Percentiles rank a stretch among this genome's conserved stretches.
Conservation (phyloP, 2,888 invertebrate genomes). For the Altica lythri region DNA sequence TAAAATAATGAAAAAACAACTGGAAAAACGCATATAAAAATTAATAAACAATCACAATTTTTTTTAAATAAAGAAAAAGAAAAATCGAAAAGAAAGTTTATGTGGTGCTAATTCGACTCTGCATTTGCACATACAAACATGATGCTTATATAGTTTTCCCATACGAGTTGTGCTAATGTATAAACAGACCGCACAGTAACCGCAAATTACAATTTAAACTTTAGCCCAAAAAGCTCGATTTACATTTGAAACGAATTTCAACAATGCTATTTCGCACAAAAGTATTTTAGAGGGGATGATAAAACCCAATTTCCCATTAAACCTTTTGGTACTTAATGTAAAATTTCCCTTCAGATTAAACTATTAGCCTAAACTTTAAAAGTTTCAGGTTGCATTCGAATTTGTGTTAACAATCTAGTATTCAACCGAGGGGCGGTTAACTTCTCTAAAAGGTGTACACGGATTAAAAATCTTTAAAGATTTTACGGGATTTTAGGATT, state of each 20-base stretch:
- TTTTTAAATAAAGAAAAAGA: too few species aligned
- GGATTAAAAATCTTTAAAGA: too few species aligned
- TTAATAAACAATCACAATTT: neutral
- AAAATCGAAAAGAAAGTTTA: too few species aligned
- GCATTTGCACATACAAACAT: neutral
- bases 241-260: conserved; percentile 1
- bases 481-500: too few species aligned
- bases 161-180: conserved; percentile 35
- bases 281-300: neutral
- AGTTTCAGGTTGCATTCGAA: too few species aligned
- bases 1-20: too few species aligned
- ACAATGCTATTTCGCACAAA: neutral
- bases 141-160: conserved; percentile 20
- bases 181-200: conserved; percentile 25
- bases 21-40: neutral
- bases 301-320: neutral
- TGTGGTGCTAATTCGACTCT: neutral
- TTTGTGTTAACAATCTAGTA: too few species aligned
- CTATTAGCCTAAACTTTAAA: neutral
- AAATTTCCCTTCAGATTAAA: neutral
- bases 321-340: neutral
- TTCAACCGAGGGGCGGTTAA: too few species aligned
- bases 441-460: too few species aligned
- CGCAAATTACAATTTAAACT: conserved; percentile 33
- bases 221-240: conserved; percentile 14